These are phyloP conservation scores for Stenurella melanura DNA, from an alignment of 2,888 invertebrate genomes.

Conservation along the genomic window DNA sequence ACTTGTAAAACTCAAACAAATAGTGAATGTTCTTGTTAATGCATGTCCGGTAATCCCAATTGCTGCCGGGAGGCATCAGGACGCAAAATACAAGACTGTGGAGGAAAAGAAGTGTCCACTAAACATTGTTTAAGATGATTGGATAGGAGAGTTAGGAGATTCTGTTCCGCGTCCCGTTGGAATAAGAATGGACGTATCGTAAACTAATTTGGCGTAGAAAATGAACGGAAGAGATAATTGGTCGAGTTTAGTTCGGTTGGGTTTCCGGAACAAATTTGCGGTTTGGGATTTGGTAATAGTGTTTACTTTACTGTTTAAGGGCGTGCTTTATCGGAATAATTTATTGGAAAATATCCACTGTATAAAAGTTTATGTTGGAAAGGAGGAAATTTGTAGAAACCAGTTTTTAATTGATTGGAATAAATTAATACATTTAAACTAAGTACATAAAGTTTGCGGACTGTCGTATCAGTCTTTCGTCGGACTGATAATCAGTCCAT, in stretches of 20 bases:
- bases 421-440: too few species aligned
- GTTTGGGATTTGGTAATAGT: constrained; percentile 16
- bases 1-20: constrained; percentile 31
- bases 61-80: background rate
- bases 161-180: constrained; percentile 32
- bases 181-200: constrained; percentile 45
- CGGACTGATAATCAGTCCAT: too few species aligned
- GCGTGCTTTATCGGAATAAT: constrained; percentile 1
- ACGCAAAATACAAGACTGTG: constrained; percentile 32
- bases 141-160: constrained; percentile 57
- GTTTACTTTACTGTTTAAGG: constrained; percentile 22
- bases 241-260: constrained; percentile 25
- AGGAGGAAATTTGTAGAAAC: too few species aligned
- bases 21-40: constrained; percentile 7
- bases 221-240: constrained; percentile 41
- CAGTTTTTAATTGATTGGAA: too few species aligned
- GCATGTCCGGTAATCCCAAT: constrained; percentile 22
- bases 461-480: too few species aligned
- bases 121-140: constrained; percentile 65
- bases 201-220: constrained; percentile 48
- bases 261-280: constrained; percentile 34
- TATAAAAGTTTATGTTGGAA: background rate
- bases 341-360: background rate
- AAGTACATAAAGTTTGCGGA: too few species aligned
- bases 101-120: constrained; percentile 59